Conservation (phyloP, 2,113 vertebrate species). For the Cryptomyrus ogoouensis region DNA sequence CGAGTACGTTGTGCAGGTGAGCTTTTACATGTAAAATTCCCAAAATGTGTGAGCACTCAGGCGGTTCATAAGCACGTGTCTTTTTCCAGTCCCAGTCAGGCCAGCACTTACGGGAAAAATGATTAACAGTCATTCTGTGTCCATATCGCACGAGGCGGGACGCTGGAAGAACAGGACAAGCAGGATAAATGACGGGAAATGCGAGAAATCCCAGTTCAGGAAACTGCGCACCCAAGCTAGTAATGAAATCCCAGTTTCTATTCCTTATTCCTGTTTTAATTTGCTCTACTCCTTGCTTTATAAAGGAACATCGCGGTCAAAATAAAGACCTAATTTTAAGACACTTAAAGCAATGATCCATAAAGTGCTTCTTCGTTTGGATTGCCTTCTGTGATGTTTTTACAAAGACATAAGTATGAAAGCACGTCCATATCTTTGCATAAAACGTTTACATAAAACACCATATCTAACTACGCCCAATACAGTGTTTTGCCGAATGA, state of each 20-base stretch:
- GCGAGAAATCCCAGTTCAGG: background rate
- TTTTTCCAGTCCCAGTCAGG: background rate
- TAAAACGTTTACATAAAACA: background rate
- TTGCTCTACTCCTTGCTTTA: background rate
- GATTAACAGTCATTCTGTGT: conserved; percentile 55
- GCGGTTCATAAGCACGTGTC: background rate
- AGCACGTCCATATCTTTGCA: background rate
- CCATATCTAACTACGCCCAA: background rate
- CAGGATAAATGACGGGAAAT: background rate
- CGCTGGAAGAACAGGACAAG: background rate
- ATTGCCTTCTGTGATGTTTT: background rate
- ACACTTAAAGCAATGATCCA: conserved; percentile 10
- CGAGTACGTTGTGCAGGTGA: background rate
- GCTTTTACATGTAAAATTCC: background rate
- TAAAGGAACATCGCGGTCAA: background rate
- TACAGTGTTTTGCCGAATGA: background rate
- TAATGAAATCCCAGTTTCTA: background rate
- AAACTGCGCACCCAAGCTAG: background rate
- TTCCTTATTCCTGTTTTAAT: background rate
- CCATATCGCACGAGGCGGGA: background rate
- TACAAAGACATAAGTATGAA: background rate
- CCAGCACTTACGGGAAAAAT: conserved; percentile 53
- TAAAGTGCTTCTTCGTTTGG: background rate
- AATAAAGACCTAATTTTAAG: background rate
- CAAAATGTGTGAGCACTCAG: background rate